Percentiles rank a stretch among this genome's conserved stretches.
phyloP scores from a whole-genome alignment of 1,140 invertebrate species.

The Gonatopus flavifemur region DNA sequence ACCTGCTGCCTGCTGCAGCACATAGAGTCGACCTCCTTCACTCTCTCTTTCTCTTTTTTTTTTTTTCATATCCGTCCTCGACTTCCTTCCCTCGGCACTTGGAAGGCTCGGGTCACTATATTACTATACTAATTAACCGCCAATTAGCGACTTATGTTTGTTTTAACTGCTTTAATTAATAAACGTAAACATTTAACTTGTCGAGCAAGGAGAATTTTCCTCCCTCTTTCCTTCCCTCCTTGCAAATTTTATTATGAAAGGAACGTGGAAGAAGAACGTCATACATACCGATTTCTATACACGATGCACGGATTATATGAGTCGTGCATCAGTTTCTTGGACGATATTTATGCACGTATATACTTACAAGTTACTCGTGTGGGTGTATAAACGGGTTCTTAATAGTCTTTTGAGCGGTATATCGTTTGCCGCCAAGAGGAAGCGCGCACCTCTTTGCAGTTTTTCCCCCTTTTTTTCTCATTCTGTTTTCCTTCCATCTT shows the following conservation, averaged over 20 bases:
- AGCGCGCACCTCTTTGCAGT: conserved; percentile 28
- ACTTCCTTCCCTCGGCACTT: conserved; percentile 14
- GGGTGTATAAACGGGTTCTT: conserved; percentile 31
- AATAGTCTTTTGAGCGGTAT: conserved; percentile 33
- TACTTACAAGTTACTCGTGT: no score
- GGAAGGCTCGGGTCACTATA: conserved; percentile 41
- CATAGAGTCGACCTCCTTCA: conserved; percentile 4
- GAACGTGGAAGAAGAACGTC: no score
- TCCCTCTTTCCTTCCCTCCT: no score
- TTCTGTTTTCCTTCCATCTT: conserved; percentile 17
- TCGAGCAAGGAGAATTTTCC: conserved; percentile 19
- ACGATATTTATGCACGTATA: no score
- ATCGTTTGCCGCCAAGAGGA: conserved; percentile 31
- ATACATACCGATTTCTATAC: no score
- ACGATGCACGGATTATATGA: no score
- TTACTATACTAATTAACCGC: conserved; percentile 49
- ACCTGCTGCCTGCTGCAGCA: background rate
- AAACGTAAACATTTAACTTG: conserved; percentile 42
- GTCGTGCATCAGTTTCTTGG: no score
- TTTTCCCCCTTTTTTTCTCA: conserved; percentile 18
- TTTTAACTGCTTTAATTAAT: conserved; percentile 54
- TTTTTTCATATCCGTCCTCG: conserved; percentile 18
- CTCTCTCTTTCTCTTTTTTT: conserved; percentile 1
- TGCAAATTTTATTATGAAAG: no score
- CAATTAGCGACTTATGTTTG: conserved; percentile 53